Conservation (phyloP, 2,113 vertebrate species). For the Hemiscyllium ocellatum region DNA sequence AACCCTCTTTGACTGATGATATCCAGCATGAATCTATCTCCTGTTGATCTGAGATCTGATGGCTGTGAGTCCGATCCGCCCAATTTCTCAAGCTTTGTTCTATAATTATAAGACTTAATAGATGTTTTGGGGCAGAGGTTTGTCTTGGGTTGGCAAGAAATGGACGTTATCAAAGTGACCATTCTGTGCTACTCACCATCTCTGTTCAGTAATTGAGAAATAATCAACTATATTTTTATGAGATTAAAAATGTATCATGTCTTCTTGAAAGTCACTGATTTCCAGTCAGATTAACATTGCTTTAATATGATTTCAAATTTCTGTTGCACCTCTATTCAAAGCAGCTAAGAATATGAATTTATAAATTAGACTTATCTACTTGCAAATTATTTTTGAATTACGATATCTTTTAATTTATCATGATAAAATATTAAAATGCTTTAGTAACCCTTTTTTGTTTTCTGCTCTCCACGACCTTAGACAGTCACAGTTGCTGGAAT, state of each 20-base stretch:
- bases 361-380: neutral
- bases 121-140: neutral
- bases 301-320: slow-evolving; percentile 9
- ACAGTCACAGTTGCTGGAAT: neutral
- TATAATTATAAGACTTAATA: neutral
- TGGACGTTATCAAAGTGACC: neutral
- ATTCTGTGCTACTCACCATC: neutral
- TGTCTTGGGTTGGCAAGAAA: neutral
- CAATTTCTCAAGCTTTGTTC: neutral
- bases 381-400: neutral
- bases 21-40: neutral
- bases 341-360: neutral
- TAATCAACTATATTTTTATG: neutral
- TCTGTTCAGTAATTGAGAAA: neutral
- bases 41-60: neutral
- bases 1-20: neutral
- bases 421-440: neutral
- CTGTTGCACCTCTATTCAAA: neutral
- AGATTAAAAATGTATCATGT: neutral
- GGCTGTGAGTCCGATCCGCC: neutral
- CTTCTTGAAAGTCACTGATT: neutral
- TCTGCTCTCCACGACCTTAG: too few species aligned
- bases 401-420: neutral
- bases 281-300: neutral
- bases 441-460: neutral